Evolutionary conservation across 2,113 vertebrate species (phyloP), one percentile per base, ranked within the genome.

Genomic region (Lamprotornis superbus): DNA sequence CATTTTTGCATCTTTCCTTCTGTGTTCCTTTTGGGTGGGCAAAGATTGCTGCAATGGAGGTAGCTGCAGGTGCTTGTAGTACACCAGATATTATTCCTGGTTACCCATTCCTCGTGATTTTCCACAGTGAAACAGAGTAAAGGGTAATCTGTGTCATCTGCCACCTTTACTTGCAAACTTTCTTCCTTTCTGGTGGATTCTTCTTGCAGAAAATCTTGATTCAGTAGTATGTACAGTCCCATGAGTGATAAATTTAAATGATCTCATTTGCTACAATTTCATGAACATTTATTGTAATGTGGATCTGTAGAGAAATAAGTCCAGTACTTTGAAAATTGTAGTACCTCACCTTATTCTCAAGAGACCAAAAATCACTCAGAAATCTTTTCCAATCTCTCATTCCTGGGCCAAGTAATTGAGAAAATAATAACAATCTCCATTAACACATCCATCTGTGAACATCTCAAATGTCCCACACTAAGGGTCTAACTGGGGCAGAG

Each of bases 31-130:
- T 22, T 87, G 40, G 11, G 31, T 47, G 28, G 15, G 55, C 21
- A 52, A 33, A 9, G 31, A 21, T 61, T 81, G 55, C 24, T 39
- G 24, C 37, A 42, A 2, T n/a, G 17, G 30, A 63, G 30, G 7
- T 70, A 23, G 19, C 56, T 3, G 1, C 3, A 2, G 10, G 15
- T 15, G 3, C 15, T 59, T 2, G 0, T 52, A 42, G 7, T 61
- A 11, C 4, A 15, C 15, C 30, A 35, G 12, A 23, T 46, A 21
- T 10, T 46, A 18, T 13, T 74, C 15, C 30, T 67, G 13, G 2
- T 83, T 92, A 52, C 19, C 18, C 0, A 1, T 4, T 56, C 4
- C 3, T 68, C 9, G 3, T 31, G 10, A 21, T 83, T 80, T 93
- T 73, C 35, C 25, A 24, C 6, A 33, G 28, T 42, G 57, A 44